Base-by-base conservation (phyloP, 64 coral and sea anemone species). In the Platygyra sinensis region DNA sequence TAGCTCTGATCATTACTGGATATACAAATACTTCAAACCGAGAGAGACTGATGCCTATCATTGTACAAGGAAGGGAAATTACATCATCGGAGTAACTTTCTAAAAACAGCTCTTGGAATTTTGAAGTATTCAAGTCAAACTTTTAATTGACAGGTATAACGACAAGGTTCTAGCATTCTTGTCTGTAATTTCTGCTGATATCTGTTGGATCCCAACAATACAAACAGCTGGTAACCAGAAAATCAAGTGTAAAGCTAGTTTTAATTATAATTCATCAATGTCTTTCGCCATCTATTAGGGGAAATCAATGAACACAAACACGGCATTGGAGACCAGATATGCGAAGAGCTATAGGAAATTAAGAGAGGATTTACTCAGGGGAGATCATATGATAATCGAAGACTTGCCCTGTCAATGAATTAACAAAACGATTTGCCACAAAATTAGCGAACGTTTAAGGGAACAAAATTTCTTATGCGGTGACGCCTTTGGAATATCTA, bases 191-290 rank as follows among this genome's bases (percentile, higher is more conserved):
- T 69, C 20, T 10, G 25, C 10, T 13, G 24, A 52, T 63, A 24
- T 72, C 81, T 85, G 81, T 85, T 85, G 49, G 63, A 72, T 42
- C 16, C 32, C 39, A 69, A 28, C 18, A 28, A 39, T 38, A 50
- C 22, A 69, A 32, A 52, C 38, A 85, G 10, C 20, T 15, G 27
- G 10, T 19, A 50, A 2, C 19, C 3, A 50, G 18, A 24, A 18
- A 71, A 25, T 46, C 14, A 27, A 27, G 38, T 42, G 11, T 20
- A 0, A 71, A 12, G 17, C 5, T 22, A 27, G 22, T 51, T 85
- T 42, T 52, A 67, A 85, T 51, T 24, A 4, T 51, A 27, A 8
- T 71, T 24, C 8, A 50, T 39, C 4, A 85, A 4, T 85, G 39
- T 42, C 39, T 50, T 69, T 18, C 20, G 28, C 31, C 10, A 38